These are phyloP conservation scores for Labeo rohita DNA, from an alignment of 2,113 vertebrate species.

Conservation along the genomic window DNA sequence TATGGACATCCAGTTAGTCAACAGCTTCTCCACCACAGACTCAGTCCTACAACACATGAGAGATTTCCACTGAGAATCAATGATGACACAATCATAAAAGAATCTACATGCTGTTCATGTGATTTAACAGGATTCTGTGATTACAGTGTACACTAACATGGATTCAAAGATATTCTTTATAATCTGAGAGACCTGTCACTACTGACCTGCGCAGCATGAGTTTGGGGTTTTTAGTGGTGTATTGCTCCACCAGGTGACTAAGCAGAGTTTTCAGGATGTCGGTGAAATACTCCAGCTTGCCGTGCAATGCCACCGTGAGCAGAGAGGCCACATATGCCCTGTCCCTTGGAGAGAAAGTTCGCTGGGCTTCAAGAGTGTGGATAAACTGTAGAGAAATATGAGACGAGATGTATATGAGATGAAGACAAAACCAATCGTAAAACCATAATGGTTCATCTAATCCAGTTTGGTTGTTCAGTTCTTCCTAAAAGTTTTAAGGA, in stretches of 20 bases:
- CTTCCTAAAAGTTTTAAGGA: neutral
- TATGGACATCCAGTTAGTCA: constrained; percentile 99
- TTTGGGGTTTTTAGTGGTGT: constrained; percentile 96
- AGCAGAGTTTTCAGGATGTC: constrained; percentile 95
- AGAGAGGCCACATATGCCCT: constrained; percentile 93
- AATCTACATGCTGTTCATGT: neutral
- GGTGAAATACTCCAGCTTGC: constrained; percentile 96
- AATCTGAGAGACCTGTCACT: neutral
- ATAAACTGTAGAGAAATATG: constrained; percentile 79
- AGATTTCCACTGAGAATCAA: neutral
- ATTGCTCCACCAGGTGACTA: constrained; percentile 92
- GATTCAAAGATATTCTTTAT: neutral
- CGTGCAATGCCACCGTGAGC: constrained; percentile 90
- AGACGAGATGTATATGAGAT: neutral
- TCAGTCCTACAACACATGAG: constrained; percentile 83
- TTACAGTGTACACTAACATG: neutral
- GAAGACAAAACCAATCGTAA: neutral
- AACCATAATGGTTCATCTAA: neutral
- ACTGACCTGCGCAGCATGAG: constrained; percentile 93
- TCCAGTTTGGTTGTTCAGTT: neutral
- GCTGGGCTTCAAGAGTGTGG: constrained; percentile 94
- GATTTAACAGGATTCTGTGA: neutral
- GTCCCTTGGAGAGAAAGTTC: constrained; percentile 92
- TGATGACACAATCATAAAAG: neutral
- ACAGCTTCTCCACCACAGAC: constrained; percentile 94